These are phyloP conservation scores for Sciurus carolinensis DNA, from an alignment of 2,797 vertebrate species.

Conservation along the genomic window DNA sequence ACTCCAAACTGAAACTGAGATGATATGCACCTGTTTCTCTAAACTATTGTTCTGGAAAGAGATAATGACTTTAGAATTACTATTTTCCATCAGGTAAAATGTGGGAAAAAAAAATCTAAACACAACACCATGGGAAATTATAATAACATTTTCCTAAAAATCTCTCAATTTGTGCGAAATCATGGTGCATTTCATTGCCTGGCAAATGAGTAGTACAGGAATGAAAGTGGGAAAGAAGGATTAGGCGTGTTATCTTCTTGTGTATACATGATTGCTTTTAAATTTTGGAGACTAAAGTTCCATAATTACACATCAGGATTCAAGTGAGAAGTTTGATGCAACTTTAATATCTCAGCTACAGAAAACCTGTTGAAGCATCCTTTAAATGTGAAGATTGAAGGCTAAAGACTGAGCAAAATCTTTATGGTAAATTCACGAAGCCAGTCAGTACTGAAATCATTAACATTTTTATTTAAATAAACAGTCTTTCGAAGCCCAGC, in stretches of 20 bases:
- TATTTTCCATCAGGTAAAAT: constrained; percentile 64
- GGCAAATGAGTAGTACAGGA: not conserved
- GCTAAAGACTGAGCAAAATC: not conserved
- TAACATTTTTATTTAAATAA: not conserved
- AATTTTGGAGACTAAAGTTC: not conserved
- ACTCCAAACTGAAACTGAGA: constrained; percentile 78
- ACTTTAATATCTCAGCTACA: not conserved
- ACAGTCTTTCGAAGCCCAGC: not conserved
- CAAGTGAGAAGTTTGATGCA: not conserved
- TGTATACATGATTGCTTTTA: not conserved
- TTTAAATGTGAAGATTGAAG: not conserved
- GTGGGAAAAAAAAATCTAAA: not conserved
- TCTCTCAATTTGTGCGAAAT: not conserved
- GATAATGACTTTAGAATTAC: constrained; percentile 70
- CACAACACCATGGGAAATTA: not conserved
- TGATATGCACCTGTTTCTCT: constrained; percentile 86
- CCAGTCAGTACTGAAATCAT: not conserved
- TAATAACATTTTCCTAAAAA: not conserved
- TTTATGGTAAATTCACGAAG: not conserved
- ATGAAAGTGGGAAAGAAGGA: not conserved
- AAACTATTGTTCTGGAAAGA: constrained; percentile 81
- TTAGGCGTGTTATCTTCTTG: not conserved
- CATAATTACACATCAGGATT: not conserved
- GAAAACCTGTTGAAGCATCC: not conserved
- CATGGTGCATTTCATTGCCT: constrained; percentile 9